These are phyloP conservation scores for Micronycteris hirsuta DNA, from an alignment of 2,113 vertebrate species.

Conservation along the genomic window DNA sequence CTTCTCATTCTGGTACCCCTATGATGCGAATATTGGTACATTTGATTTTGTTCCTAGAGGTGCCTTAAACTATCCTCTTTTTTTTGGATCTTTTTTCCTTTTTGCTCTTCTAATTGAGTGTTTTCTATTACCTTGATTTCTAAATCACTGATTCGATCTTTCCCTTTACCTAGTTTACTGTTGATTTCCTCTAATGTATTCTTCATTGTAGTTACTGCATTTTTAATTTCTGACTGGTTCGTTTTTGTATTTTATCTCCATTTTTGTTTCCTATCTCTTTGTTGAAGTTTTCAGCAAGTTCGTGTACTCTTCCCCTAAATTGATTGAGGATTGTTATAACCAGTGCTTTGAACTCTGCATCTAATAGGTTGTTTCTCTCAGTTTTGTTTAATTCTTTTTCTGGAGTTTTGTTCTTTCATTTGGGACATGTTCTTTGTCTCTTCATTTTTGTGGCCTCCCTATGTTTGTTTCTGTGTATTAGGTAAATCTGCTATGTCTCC, in stretches of 20 bases:
- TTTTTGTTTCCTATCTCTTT: neutral
- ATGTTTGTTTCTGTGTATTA: neutral
- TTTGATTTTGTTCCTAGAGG: neutral
- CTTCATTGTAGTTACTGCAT: neutral
- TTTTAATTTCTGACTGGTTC: neutral
- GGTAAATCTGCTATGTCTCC: neutral
- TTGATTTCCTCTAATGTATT: neutral
- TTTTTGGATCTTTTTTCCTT: neutral
- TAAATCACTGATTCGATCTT: neutral
- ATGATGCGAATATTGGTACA: neutral
- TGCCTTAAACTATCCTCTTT: neutral
- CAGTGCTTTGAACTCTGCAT: neutral
- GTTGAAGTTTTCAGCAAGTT: neutral
- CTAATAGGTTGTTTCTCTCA: neutral
- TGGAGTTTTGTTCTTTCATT: neutral
- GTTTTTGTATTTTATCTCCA: neutral
- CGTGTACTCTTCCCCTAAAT: neutral
- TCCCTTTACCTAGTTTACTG: neutral
- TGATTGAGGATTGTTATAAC: neutral
- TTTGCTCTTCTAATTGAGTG: neutral
- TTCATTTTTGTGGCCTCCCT: neutral
- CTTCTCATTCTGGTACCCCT: neutral
- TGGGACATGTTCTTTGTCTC: neutral
- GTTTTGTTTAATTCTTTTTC: neutral
- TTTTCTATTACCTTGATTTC: neutral